Percentiles rank a stretch among this genome's conserved stretches.
These are phyloP conservation scores for Carposina sasakii DNA, from an alignment of 1,140 invertebrate genomes.

Conservation along the genomic window DNA sequence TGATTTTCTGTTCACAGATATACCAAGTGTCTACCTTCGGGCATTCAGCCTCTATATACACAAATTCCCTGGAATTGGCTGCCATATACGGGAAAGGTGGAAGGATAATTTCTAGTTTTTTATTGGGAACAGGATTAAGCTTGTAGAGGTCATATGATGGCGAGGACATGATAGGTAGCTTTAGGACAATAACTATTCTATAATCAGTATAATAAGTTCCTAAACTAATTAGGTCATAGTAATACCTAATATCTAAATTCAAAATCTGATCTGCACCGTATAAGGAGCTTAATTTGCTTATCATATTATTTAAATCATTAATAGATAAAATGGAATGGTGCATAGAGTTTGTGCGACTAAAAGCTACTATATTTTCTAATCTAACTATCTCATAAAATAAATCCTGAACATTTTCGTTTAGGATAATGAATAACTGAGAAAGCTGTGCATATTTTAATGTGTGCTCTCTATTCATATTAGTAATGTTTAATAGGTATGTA, in stretches of 20 bases:
- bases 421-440: background rate
- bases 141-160: background rate
- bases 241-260: background rate
- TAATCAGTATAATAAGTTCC: constrained; percentile 2
- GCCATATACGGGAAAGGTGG: constrained; percentile 5
- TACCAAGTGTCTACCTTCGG: background rate
- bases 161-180: constrained; percentile 1
- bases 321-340: constrained; percentile 5
- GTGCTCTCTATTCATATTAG: background rate
- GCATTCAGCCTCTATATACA: constrained; percentile 15
- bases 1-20: constrained; percentile 2
- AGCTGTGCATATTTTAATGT: background rate
- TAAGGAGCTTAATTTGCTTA: background rate
- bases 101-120: constrained; percentile 1
- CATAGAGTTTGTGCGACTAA: constrained; percentile 2
- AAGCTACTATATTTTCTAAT: constrained; percentile 8
- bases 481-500: background rate
- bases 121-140: constrained; percentile 2
- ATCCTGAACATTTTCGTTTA: constrained; percentile 4
- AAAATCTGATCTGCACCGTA: background rate
- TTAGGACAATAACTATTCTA: constrained; percentile 6
- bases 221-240: constrained; percentile 6
- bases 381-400: background rate
- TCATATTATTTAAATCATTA: background rate
- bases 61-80: constrained; percentile 4